Percentiles rank a stretch among this genome's conserved stretches.
Conservation (phyloP, 2,113 vertebrate genomes). For the Bos javanicus region DNA sequence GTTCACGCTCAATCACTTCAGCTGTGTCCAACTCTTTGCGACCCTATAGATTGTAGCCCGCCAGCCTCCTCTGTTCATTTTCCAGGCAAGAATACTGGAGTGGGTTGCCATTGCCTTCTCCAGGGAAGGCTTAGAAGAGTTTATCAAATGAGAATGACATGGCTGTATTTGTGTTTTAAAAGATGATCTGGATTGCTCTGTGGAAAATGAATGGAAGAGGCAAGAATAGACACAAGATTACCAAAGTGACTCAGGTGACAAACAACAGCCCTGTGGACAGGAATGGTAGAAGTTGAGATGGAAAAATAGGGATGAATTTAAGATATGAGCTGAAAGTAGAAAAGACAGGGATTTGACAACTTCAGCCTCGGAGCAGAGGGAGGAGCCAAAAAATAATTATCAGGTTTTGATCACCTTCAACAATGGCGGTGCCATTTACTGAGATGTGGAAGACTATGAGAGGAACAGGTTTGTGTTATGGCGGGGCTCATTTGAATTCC, state of each 20-base stretch:
- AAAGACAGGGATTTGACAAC: neutral
- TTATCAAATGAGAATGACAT: neutral
- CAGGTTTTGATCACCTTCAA: neutral
- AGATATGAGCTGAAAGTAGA: neutral
- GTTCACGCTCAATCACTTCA: neutral
- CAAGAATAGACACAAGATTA: neutral
- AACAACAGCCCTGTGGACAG: neutral
- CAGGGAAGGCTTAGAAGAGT: neutral
- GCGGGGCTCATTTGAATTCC: neutral
- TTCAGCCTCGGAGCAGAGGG: neutral
- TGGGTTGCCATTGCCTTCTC: neutral
- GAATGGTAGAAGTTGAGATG: neutral
- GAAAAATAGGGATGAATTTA: neutral
- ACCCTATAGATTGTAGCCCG: neutral
- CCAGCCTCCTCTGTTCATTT: neutral
- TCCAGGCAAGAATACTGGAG: neutral
- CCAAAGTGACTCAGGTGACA: neutral
- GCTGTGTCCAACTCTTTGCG: neutral
- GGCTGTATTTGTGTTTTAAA: neutral
- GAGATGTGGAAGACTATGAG: neutral
- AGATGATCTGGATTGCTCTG: neutral
- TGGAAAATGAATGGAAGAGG: neutral
- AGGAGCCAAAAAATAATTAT: neutral
- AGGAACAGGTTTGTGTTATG: neutral
- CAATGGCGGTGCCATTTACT: neutral